Base-by-base conservation (phyloP, 2,113 vertebrate species). In the Vidua chalybeata region DNA sequence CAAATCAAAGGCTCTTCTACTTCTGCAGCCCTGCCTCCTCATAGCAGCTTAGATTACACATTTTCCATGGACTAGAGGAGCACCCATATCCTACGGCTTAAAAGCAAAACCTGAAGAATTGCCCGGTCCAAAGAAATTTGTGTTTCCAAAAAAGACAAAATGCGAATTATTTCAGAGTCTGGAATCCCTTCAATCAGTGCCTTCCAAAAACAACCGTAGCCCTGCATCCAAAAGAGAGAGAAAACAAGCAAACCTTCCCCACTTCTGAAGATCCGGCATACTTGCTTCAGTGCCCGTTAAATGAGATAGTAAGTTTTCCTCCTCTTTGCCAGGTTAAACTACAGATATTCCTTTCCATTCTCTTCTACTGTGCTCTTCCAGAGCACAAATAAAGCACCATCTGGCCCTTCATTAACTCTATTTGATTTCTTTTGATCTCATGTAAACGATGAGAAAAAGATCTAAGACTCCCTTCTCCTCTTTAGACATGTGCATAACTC, bases 401-500 rank as follows among this genome's bases (percentile, higher is more conserved):
- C 95, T 97, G 97, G 96, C 79, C 94, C 93, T 96, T 97, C 97
- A 94, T 97, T 97, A 96, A 94, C 94, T 96, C 84, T 93, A 95
- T 97, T 95, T 97, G 72, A 89, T 89, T 96, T 94, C 76, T 86
- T 97, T 97, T 97, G 96, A 97, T 97, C 97, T 97, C 92, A 96
- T 97, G 95, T 96, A 97, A 97, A 97, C 52, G 78, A 96, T 96
- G 91, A 96, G 96, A 95, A 96, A 96, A 97, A 94, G 93, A 97
- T 97, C 95, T 97, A 86, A 96, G 92, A 63, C 81, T 95, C 72
- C 23, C 31, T 96, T 94, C 96, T 94, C 87, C 91, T 94, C 85
- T 96, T 96, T 82, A 97, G 95, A 95, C 97, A 96, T 96, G 93
- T 97, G 97, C 95, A 97, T 97, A 97, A 96, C 95, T 97, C 96